Evolutionary conservation across 2,113 vertebrate genomes (phyloP).

Genomic region (Uropsilus gracilis): DNA sequence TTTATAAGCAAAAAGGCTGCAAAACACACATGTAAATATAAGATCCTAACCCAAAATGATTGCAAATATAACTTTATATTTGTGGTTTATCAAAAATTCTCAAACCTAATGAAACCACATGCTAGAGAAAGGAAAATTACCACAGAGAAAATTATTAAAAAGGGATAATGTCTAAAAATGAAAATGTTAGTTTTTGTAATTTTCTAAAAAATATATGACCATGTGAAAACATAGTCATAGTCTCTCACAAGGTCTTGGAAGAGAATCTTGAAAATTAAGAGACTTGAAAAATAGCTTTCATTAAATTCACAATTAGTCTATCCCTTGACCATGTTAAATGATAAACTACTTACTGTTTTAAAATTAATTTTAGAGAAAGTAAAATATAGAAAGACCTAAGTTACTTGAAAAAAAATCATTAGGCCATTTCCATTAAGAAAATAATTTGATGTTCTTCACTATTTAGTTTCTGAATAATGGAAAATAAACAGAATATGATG

Average conservation of each 20-base stretch:
- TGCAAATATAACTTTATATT: background rate
- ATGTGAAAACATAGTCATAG: background rate
- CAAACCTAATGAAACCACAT: background rate
- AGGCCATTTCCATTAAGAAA: background rate
- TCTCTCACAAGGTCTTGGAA: too few species aligned
- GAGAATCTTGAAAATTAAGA: slow-evolving; percentile 32
- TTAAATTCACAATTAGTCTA: background rate
- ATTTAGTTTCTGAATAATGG: background rate
- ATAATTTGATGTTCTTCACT: background rate
- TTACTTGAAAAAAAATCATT: background rate
- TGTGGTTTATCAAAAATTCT: background rate
- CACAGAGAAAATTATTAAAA: background rate
- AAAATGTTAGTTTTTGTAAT: background rate
- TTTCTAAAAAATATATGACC: background rate
- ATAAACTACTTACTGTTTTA: background rate
- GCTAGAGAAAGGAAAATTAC: background rate
- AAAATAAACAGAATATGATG: background rate
- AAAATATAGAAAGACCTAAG: background rate
- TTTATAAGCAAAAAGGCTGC: background rate
- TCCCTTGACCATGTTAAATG: background rate
- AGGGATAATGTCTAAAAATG: background rate
- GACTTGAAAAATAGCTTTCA: background rate
- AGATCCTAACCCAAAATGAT: background rate
- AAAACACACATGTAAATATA: background rate
- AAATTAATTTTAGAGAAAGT: background rate